phyloP scores from a whole-genome alignment of 2,888 invertebrate genomes.

The Drosophila niveifrons region DNA sequence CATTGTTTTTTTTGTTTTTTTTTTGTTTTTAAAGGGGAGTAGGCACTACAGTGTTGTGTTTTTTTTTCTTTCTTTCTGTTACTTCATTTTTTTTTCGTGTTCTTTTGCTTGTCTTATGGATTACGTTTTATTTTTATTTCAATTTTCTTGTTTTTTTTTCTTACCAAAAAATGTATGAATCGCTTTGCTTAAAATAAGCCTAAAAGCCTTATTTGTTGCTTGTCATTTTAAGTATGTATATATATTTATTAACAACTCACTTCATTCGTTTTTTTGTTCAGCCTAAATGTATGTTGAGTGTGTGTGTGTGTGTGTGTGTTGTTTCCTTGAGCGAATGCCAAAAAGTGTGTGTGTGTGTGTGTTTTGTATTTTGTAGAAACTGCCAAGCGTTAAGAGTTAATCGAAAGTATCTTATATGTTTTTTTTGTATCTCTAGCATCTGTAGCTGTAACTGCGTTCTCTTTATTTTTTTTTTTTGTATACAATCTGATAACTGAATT shows the following conservation, averaged over 20 bases:
- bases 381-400: slow-evolving; percentile 28
- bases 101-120: slow-evolving; percentile 47
- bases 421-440: slow-evolving; percentile 3
- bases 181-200: slow-evolving; percentile 63
- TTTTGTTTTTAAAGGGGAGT: slow-evolving; percentile 75
- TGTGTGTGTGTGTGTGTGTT: slow-evolving; percentile 1
- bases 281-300: slow-evolving; percentile 43
- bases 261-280: slow-evolving; percentile 36
- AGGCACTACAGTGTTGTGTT: slow-evolving; percentile 84
- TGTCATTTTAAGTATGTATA: slow-evolving; percentile 48
- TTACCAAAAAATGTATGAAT: slow-evolving; percentile 66
- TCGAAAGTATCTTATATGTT: slow-evolving; percentile 26
- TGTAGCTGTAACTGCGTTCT: slow-evolving; percentile 26
- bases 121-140: slow-evolving; percentile 47
- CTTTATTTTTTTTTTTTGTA: slow-evolving; percentile 16
- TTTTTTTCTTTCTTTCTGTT: slow-evolving; percentile 46
- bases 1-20: slow-evolving; percentile 32
- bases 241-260: slow-evolving; percentile 58
- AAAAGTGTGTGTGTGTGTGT: slow-evolving; percentile 17
- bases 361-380: slow-evolving; percentile 37
- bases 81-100: slow-evolving; percentile 43
- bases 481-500: slow-evolving; percentile 36
- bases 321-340: slow-evolving; percentile 24
- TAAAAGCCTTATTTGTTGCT: slow-evolving; percentile 59
- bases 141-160: slow-evolving; percentile 12